A percentile compares a stretch with the other conserved stretches of the same genome.
Conservation (phyloP, 2,888 invertebrate species). For the Caenorhabditis japonica region DNA sequence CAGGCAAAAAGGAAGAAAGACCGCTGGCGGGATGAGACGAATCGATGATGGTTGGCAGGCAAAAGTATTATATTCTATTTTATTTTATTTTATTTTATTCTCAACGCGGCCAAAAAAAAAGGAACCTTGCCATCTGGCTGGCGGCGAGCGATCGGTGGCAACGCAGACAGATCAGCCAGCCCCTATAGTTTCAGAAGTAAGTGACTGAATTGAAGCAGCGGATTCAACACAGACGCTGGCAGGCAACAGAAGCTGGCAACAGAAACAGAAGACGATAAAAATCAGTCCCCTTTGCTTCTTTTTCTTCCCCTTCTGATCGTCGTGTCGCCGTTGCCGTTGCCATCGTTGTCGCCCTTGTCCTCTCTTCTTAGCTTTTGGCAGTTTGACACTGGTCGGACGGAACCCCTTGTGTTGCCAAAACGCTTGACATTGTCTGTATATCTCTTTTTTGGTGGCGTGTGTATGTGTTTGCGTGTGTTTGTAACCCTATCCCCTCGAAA, state of each 20-base stretch:
- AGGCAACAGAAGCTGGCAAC: too few species aligned
- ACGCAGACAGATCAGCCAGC: too few species aligned
- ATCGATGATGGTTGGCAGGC: too few species aligned
- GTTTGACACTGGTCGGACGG: constrained; percentile 42
- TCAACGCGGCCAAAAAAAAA: too few species aligned
- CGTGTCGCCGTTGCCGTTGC: constrained; percentile 13
- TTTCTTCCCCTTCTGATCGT: constrained; percentile 6
- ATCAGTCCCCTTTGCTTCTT: constrained; percentile 29
- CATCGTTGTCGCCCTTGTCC: too few species aligned
- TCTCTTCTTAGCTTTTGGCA: constrained; percentile 31
- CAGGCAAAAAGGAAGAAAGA: not conserved
- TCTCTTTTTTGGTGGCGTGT: constrained; percentile 17
- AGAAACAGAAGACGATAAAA: constrained; percentile 36
- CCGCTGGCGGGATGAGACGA: not conserved
- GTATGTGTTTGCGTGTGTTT: constrained; percentile 47
- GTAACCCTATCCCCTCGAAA: constrained; percentile 33
- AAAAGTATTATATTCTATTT: too few species aligned
- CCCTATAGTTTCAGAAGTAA: constrained; percentile 45
- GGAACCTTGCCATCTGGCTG: too few species aligned
- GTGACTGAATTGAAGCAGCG: too few species aligned
- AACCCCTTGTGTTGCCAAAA: constrained; percentile 44
- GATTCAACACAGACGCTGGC: too few species aligned
- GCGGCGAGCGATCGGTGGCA: too few species aligned
- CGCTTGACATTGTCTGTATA: constrained; percentile 45
- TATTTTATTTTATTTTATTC: too few species aligned